A percentile compares a stretch with the other conserved stretches of the same genome.
These are phyloP conservation scores for Choloepus didactylus DNA, from an alignment of 2,797 vertebrate species.

Conservation along the genomic window DNA sequence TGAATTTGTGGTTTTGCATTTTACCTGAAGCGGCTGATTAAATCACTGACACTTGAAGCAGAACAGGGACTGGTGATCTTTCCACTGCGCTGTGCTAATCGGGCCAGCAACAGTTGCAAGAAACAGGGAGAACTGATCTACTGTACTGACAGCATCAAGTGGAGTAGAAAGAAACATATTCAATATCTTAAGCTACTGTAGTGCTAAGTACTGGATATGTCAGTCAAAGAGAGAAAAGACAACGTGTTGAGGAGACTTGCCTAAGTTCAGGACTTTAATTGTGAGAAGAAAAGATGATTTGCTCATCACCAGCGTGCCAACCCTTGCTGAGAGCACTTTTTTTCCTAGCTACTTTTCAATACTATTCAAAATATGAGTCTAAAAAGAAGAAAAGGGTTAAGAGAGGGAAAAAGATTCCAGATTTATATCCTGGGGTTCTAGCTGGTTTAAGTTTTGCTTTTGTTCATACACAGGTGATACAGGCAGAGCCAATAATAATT, in stretches of 20 bases:
- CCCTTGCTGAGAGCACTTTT: not conserved
- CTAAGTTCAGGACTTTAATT: constrained; percentile 9
- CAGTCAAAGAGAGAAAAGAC: constrained; percentile 10
- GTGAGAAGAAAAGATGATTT: not conserved
- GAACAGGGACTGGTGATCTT: constrained; percentile 5
- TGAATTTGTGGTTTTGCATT: constrained; percentile 51
- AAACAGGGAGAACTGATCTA: not conserved
- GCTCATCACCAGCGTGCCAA: not conserved
- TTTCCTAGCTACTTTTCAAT: not conserved
- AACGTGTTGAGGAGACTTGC: not conserved
- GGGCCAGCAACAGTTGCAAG: not conserved
- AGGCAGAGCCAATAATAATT: not conserved
- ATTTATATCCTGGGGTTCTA: not conserved
- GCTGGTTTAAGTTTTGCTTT: not conserved
- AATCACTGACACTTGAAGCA: constrained; percentile 49
- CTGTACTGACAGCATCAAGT: not conserved
- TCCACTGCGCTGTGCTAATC: not conserved
- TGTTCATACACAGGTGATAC: not conserved
- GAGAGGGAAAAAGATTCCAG: not conserved
- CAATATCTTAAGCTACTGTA: not conserved
- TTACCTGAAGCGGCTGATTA: constrained; percentile 26
- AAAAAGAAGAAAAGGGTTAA: not conserved
- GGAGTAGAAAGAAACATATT: not conserved
- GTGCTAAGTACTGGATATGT: not conserved
- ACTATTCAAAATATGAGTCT: constrained; percentile 27